These are phyloP conservation scores for Phallusia fumigata DNA, from an alignment of 23 tunicate species.

Conservation along the genomic window DNA sequence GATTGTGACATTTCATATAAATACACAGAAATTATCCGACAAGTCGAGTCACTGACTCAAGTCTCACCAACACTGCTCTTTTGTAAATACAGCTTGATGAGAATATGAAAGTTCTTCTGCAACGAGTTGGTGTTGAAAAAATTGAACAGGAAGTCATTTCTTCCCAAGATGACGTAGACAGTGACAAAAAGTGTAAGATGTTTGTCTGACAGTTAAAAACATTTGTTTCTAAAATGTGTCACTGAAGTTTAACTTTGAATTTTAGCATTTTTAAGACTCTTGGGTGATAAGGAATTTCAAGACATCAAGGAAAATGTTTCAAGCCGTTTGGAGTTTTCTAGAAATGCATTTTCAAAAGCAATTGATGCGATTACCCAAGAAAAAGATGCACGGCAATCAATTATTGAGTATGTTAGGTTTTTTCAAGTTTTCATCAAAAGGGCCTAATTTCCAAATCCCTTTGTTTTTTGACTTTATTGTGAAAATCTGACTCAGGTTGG, in stretches of 20 bases:
- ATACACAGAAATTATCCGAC: too few relatives aligned
- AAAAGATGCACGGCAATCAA: slow-evolving; percentile 7
- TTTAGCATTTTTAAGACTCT: slow-evolving; percentile 60
- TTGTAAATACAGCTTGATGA: slow-evolving; percentile 91
- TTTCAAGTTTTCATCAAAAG: not conserved
- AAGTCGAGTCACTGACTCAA: too few relatives aligned
- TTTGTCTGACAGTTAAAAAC: not conserved
- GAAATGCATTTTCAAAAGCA: slow-evolving; percentile 51
- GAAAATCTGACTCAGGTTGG: not conserved
- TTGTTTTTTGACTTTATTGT: not conserved
- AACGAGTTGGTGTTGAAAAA: slow-evolving; percentile 50
- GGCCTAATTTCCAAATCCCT: too few relatives aligned
- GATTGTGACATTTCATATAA: too few relatives aligned
- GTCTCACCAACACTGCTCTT: too few relatives aligned
- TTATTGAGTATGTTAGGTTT: not conserved
- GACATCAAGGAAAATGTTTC: slow-evolving; percentile 77
- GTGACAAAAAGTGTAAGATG: slow-evolving; percentile 38
- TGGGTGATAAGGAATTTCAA: slow-evolving; percentile 69
- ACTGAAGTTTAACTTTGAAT: not conserved
- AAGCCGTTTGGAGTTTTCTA: slow-evolving; percentile 63
- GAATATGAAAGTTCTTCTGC: slow-evolving; percentile 62
- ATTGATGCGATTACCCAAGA: slow-evolving; percentile 68
- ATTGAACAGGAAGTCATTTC: slow-evolving; percentile 19
- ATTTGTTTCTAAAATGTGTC: not conserved
- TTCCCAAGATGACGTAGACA: slow-evolving; percentile 49